These are phyloP conservation scores for Drosophila ezoana DNA, from an alignment of 2,888 invertebrate species.

Conservation along the genomic window DNA sequence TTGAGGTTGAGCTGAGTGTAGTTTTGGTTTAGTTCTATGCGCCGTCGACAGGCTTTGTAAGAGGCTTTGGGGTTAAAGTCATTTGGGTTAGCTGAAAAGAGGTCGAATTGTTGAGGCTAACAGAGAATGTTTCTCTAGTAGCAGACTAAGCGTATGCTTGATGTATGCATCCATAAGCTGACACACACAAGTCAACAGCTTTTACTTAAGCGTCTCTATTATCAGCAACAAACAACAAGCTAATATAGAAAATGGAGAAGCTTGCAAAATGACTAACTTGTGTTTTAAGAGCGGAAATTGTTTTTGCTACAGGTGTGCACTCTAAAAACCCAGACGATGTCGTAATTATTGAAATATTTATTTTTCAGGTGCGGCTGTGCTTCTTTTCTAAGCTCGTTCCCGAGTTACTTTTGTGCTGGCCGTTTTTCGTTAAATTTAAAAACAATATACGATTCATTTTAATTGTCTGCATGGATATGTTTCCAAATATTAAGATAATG, in stretches of 20 bases:
- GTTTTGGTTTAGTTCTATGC: conserved; percentile 71
- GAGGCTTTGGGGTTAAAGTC: conserved; percentile 55
- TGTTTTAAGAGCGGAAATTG: neutral
- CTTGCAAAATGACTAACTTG: neutral
- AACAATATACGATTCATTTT: no score
- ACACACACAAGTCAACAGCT: conserved; percentile 3
- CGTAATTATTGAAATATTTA: no score
- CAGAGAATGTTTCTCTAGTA: conserved; percentile 1
- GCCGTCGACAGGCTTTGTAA: conserved; percentile 57
- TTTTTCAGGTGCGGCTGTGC: no score
- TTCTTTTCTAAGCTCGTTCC: no score
- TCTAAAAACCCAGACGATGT: neutral
- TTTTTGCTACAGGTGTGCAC: neutral
- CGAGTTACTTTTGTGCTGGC: no score
- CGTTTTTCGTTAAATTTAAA: no score
- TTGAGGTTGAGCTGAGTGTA: conserved; percentile 78
- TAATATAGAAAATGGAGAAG: neutral
- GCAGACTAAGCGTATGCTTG: conserved; percentile 21
- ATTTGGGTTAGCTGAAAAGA: conserved; percentile 42
- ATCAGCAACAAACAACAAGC: conserved; percentile 3
- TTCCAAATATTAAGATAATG: no score
- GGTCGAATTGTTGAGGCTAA: conserved; percentile 21
- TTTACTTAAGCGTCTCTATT: conserved; percentile 8
- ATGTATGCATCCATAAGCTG: conserved; percentile 12
- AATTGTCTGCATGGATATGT: no score